These are phyloP conservation scores for Arenaria interpres DNA, from an alignment of 2,113 vertebrate genomes.

Conservation along the genomic window DNA sequence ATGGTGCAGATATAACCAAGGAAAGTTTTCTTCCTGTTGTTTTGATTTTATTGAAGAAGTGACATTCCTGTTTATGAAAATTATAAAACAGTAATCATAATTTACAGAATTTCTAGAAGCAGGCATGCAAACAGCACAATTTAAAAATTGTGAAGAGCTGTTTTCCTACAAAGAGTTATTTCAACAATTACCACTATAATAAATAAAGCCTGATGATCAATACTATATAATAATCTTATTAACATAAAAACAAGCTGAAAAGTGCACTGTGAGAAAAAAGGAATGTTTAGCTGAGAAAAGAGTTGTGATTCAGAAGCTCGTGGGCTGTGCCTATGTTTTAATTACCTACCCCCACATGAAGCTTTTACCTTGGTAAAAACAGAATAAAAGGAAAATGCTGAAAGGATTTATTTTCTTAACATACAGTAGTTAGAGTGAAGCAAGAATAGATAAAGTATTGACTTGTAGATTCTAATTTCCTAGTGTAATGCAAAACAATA, in stretches of 20 bases:
- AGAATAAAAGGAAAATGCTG: not conserved
- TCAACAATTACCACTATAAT: constrained; percentile 23
- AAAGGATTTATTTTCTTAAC: not conserved
- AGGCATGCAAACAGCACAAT: not conserved
- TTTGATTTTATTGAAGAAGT: constrained; percentile 58
- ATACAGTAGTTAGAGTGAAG: not conserved
- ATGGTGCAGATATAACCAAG: not conserved
- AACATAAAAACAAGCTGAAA: not conserved
- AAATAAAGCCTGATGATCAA: not conserved
- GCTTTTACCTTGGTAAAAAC: not conserved
- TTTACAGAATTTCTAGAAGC: constrained; percentile 47
- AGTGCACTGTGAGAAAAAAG: not conserved
- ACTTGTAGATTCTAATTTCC: not conserved
- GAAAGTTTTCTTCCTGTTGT: constrained; percentile 32
- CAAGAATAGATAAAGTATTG: not conserved
- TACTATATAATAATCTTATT: not conserved
- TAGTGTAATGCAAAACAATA: not conserved
- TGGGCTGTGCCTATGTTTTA: not conserved
- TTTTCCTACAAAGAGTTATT: constrained; percentile 28
- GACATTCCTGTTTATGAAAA: constrained; percentile 39
- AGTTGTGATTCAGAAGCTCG: not conserved
- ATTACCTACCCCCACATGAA: not conserved
- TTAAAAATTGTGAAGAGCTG: constrained; percentile 49
- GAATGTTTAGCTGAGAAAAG: not conserved
- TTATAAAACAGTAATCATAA: constrained; percentile 18